Conservation (phyloP, 2,113 vertebrate genomes). For the Larimichthys crocea region DNA sequence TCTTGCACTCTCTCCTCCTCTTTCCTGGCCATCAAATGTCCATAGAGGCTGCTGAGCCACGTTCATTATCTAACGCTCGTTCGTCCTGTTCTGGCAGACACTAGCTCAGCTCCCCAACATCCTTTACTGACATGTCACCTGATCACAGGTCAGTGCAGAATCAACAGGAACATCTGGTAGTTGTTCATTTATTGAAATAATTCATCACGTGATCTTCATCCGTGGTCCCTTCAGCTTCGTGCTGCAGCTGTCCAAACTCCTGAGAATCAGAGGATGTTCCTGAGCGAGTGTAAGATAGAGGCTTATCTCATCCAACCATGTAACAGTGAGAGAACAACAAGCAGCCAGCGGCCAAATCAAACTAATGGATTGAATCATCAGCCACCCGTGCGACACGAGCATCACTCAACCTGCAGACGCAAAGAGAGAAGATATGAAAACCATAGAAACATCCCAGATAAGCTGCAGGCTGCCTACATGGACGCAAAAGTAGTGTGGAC, state of each 20-base stretch:
- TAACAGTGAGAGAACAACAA: slow-evolving; percentile 54
- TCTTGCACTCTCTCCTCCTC: no score
- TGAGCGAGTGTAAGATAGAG: slow-evolving; percentile 58
- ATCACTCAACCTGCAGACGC: slow-evolving; percentile 29
- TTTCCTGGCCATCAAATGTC: no score
- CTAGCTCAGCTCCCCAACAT: no score
- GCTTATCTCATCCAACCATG: slow-evolving; percentile 66
- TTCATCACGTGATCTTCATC: no score
- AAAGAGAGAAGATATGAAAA: slow-evolving; percentile 42
- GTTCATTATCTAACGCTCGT: no score
- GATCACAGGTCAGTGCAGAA: no score
- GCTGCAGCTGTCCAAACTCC: background rate
- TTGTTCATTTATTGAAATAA: no score
- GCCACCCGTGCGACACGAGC: slow-evolving; percentile 27
- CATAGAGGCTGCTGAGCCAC: no score
- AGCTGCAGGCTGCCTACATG: slow-evolving; percentile 16
- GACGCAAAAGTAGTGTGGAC: slow-evolving; percentile 32
- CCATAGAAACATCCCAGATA: slow-evolving; percentile 47
- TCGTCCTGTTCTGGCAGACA: no score
- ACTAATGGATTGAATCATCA: slow-evolving; percentile 59
- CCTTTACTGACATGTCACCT: no score
- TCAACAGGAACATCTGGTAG: no score
- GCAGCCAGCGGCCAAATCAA: slow-evolving; percentile 38
- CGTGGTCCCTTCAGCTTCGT: no score
- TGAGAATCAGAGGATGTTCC: slow-evolving; percentile 30